A percentile compares a stretch with the other conserved stretches of the same genome.
These are phyloP conservation scores for Athene cunicularia DNA, from an alignment of 2,113 vertebrate species.

Conservation along the genomic window DNA sequence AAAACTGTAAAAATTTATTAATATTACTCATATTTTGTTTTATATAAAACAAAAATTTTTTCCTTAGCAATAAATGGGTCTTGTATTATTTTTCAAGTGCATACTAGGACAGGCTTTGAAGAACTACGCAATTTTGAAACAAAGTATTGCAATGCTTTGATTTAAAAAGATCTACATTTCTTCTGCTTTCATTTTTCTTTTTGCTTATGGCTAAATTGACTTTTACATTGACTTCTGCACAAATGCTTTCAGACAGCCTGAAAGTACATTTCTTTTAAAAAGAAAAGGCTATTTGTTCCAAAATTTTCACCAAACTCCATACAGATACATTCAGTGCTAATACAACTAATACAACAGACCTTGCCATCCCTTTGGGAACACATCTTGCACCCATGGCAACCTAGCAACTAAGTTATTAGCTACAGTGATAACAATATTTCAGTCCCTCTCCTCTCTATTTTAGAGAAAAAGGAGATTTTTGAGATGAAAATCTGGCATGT, in stretches of 20 bases:
- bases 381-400: neutral
- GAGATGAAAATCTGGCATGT: neutral
- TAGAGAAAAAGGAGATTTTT: neutral
- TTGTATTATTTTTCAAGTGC: neutral
- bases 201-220: neutral
- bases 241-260: neutral
- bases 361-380: neutral
- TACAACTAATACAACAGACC: neutral
- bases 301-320: neutral
- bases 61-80: neutral
- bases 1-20: neutral
- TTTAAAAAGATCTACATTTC: neutral
- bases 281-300: neutral
- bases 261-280: neutral
- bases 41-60: rapidly evolving
- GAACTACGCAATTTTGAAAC: neutral
- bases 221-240: neutral
- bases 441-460: neutral
- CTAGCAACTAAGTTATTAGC: neutral
- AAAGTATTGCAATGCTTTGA: neutral
- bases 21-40: neutral
- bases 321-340: neutral
- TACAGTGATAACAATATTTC: neutral
- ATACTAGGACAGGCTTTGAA: neutral
- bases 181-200: neutral